Evolutionary conservation across 2,113 vertebrate genomes (phyloP).

Genomic region (Bubo scandiacus): DNA sequence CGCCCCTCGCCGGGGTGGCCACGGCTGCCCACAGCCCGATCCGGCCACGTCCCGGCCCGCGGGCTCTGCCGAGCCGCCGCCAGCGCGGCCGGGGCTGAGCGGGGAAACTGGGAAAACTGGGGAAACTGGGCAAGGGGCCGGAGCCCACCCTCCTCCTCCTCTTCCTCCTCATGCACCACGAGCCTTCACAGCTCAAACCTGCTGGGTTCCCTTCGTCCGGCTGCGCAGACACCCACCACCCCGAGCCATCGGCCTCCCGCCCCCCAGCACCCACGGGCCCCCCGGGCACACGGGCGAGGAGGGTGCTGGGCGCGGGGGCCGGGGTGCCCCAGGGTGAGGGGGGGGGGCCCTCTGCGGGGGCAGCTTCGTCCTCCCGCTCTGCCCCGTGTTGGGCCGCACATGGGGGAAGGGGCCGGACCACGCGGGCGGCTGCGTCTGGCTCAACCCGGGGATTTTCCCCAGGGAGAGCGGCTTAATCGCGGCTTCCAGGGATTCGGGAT

Average conservation of each 20-base stretch:
- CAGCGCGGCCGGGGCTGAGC: not conserved
- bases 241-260: not conserved
- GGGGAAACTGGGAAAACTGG: too few relatives aligned
- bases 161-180: not conserved
- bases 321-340: not conserved
- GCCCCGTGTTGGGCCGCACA: not conserved
- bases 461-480: not conserved
- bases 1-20: not conserved
- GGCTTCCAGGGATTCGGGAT: constrained; percentile 19
- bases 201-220: not conserved
- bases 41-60: not conserved
- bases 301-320: not conserved
- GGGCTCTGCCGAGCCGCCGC: not conserved
- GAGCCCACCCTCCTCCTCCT: not conserved
- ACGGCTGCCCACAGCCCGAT: too few relatives aligned
- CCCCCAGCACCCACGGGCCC: not conserved
- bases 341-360: not conserved
- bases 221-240: accelerated
- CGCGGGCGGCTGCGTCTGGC: not conserved
- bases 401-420: not conserved
- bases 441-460: not conserved
- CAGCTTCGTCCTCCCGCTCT: not conserved
- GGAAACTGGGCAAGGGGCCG: not conserved
- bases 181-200: not conserved
- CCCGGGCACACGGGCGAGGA: not conserved